Conservation (phyloP, 2,113 vertebrate species). For the Micromys minutus region DNA sequence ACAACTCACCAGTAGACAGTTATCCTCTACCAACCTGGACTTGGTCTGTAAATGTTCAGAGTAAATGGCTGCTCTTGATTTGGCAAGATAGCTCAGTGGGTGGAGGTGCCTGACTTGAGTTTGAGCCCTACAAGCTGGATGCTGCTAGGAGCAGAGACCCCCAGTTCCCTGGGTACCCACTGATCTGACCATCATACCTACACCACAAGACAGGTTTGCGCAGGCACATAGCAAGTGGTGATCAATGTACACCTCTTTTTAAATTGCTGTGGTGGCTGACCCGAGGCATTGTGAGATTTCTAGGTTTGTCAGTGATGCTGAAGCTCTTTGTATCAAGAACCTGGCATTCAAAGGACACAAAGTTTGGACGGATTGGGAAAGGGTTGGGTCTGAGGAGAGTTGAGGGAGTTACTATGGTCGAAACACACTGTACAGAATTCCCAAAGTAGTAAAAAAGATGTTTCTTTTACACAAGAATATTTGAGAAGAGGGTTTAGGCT, state of each 20-base stretch:
- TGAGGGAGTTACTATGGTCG: neutral
- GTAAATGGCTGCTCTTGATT: constrained; percentile 25
- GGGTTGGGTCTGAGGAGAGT: neutral
- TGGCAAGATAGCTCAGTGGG: neutral
- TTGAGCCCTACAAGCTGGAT: too few relatives aligned
- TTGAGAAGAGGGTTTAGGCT: neutral
- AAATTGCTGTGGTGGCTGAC: neutral
- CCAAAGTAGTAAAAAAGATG: neutral
- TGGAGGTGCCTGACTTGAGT: neutral
- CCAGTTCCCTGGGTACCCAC: neutral
- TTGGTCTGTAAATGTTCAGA: neutral
- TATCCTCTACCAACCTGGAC: neutral
- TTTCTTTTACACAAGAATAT: neutral
- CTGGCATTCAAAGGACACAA: neutral
- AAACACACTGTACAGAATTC: neutral
- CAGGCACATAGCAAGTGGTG: too few relatives aligned
- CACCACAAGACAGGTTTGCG: neutral
- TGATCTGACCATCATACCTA: neutral
- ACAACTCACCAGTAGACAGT: constrained; percentile 9
- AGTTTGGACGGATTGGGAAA: neutral
- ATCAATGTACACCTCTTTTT: too few relatives aligned
- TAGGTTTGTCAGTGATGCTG: neutral
- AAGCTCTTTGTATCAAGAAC: constrained; percentile 13
- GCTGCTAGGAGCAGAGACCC: neutral
- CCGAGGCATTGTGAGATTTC: neutral